Conservation (phyloP, 2,113 vertebrate species). For the Notarius quadriscutis region DNA sequence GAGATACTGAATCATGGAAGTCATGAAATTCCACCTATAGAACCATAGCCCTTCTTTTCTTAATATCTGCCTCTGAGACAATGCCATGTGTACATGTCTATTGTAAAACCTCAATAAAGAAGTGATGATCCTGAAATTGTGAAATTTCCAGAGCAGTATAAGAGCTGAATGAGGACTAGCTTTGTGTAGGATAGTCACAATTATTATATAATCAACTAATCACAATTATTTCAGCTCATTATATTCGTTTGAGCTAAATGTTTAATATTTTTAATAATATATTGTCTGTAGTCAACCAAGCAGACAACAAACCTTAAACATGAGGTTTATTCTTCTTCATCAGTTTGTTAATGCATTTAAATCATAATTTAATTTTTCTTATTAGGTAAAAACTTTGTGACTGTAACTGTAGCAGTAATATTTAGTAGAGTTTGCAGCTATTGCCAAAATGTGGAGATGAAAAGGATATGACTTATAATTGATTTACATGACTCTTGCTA, state of each 20-base stretch:
- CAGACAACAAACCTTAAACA: neutral
- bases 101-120: neutral
- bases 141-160: neutral
- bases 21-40: neutral
- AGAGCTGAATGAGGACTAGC: neutral
- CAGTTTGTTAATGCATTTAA: neutral
- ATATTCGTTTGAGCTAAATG: neutral
- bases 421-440: neutral
- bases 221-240: neutral
- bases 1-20: too few relatives aligned
- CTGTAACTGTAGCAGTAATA: neutral
- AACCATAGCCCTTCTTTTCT: neutral
- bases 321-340: neutral
- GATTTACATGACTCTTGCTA: neutral
- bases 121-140: neutral
- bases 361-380: neutral
- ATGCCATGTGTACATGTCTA: neutral
- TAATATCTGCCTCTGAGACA: conserved; percentile 23
- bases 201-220: neutral
- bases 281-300: neutral
- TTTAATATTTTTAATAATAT: neutral
- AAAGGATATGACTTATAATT: neutral
- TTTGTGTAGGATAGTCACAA: neutral
- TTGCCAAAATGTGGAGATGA: neutral
- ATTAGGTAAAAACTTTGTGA: neutral